Evolutionary conservation across 2,888 invertebrate species (phyloP), one percentile per base, ranked within the genome.

Genomic region (Apamea anceps): DNA sequence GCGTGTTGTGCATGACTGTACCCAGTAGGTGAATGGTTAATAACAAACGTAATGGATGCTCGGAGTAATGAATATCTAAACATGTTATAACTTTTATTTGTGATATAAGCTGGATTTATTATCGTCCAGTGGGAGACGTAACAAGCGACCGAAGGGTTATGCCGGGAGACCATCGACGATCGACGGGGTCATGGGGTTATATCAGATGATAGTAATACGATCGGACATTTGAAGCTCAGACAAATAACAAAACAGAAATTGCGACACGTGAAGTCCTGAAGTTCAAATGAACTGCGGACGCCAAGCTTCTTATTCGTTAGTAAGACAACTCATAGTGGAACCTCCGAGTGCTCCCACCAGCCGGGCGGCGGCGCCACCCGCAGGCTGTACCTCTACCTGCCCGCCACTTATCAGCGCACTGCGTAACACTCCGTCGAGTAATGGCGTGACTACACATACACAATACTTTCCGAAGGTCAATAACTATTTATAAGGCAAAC

Each of bases 41-140:
- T 67, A 67, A 32, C 63, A 45, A 63, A 25, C 54, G 60, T 72
- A 68, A 71, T 63, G 81, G 42, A 72, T 54, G 71, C 48, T 67
- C 13, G 6, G 37, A 51, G 63, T 68, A 75, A 74, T 77, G 72
- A 57, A 12, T n/a, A 21, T 37, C 42, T 76, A 54, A 74, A 81
- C 57, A 74, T 57, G 66, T 21, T 72, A 21, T 57, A 72, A 51
- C 62, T 72, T 63, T 81, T 74, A 77, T 51, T 63, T 75, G 48
- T 72, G 71, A 80, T 71, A 68, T 77, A 67, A 67, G 68, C 62
- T 63, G 57, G 28, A 78, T 78, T 84, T 77, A 82, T 65, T 51
- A 51, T 73, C 63, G 60, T 72, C 72, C 72, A 25, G 54, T 21
- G 66, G 62, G 57, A 48, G 63, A 68, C 66, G 66, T 72, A 62